Conservation (phyloP, 2,888 invertebrate genomes). For the Acanthoscelides obtectus region DNA sequence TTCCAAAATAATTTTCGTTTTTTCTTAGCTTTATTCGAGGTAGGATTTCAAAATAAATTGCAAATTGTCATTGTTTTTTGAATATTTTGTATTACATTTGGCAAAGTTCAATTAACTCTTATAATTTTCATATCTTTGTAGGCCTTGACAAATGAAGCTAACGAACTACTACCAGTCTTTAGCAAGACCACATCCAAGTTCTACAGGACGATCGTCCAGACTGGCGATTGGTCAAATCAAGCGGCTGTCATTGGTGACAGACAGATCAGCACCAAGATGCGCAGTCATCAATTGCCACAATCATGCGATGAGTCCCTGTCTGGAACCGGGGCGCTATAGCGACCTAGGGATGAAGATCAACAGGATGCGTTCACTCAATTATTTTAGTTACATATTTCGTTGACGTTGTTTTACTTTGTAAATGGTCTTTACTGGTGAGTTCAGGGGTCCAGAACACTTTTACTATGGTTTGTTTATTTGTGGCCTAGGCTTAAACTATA, state of each 20-base stretch:
- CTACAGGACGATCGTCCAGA: constrained; percentile 75
- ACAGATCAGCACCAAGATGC: constrained; percentile 40
- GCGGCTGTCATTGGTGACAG: constrained; percentile 45
- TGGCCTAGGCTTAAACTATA: no score
- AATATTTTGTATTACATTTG: no score
- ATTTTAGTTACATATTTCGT: neutral
- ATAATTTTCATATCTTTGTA: no score
- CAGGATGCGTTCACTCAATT: neutral
- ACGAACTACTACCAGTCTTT: constrained; percentile 94
- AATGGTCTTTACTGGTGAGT: no score
- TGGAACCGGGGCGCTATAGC: constrained; percentile 13
- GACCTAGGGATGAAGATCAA: neutral
- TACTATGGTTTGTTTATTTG: no score
- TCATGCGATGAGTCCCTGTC: constrained; percentile 41
- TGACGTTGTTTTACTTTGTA: neutral
- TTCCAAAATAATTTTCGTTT: no score
- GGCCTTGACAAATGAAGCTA: constrained; percentile 95
- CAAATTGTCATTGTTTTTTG: no score
- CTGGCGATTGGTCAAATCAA: constrained; percentile 87
- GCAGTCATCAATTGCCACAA: constrained; percentile 46
- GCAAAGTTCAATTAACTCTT: no score
- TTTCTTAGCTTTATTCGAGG: no score
- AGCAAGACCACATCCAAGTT: constrained; percentile 92
- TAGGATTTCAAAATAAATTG: no score
- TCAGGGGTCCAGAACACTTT: no score